phyloP scores from a whole-genome alignment of 2,797 vertebrate genomes.

The Borostomias antarcticus region DNA sequence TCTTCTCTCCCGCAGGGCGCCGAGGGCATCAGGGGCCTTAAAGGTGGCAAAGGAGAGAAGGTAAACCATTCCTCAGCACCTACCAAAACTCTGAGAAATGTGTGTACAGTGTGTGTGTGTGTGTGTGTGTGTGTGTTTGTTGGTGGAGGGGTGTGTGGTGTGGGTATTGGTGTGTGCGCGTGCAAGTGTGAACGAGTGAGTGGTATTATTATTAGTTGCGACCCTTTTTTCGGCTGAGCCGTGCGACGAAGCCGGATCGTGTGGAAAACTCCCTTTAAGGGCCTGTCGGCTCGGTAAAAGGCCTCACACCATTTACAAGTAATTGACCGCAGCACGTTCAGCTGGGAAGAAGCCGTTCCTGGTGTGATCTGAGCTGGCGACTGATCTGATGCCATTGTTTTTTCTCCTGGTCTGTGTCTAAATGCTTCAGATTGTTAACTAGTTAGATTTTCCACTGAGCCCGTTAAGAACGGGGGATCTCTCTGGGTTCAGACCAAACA shows the following conservation, averaged over 20 bases:
- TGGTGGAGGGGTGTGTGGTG: background rate
- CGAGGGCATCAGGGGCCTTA: conserved; percentile 94
- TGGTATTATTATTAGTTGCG: too few species aligned
- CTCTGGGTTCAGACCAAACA: conserved; percentile 18
- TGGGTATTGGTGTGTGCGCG: background rate
- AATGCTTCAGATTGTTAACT: conserved; percentile 1
- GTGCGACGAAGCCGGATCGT: background rate
- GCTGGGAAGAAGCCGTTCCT: conserved; percentile 51
- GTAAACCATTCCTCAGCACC: conserved; percentile 65
- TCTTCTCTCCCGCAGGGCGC: conserved; percentile 81
- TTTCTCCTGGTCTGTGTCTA: conserved; percentile 16
- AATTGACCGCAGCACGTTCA: conserved; percentile 63
- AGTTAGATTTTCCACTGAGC: conserved; percentile 16
- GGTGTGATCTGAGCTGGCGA: conserved; percentile 26
- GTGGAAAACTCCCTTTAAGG: conserved; percentile 47
- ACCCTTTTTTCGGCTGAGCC: background rate
- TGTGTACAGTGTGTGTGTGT: too few species aligned
- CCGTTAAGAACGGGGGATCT: conserved; percentile 21
- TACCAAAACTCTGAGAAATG: too few species aligned
- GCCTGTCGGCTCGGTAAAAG: conserved; percentile 45
- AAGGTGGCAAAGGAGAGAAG: conserved; percentile 98
- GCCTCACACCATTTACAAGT: conserved; percentile 43
- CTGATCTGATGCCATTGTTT: conserved; percentile 51
- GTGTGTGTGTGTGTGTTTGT: background rate
- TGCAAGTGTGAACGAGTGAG: too few species aligned